A percentile compares a stretch with the other conserved stretches of the same genome.
Evolutionary conservation across 2,113 vertebrate species (phyloP).

Genomic region (Aythya baeri): DNA sequence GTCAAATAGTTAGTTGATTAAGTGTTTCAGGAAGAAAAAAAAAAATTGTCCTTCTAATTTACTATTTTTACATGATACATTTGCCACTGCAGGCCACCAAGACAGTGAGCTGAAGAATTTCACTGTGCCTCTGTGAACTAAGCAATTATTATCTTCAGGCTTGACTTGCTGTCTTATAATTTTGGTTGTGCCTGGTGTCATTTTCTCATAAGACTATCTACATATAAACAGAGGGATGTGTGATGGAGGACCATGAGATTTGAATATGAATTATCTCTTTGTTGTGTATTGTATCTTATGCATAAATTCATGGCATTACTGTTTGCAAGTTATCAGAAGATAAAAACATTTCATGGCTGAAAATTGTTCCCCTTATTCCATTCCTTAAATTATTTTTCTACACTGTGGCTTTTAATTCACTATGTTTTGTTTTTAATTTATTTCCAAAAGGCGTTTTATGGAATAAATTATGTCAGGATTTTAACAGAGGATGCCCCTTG

Average conservation of each 20-base stretch:
- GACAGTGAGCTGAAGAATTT: background rate
- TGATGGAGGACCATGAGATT: slow-evolving; percentile 56
- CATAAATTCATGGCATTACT: slow-evolving; percentile 39
- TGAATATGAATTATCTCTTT: slow-evolving; percentile 60
- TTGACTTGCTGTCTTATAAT: slow-evolving; percentile 45
- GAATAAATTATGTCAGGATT: slow-evolving; percentile 51
- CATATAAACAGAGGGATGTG: slow-evolving; percentile 51
- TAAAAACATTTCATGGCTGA: slow-evolving; percentile 68
- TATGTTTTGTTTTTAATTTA: slow-evolving; percentile 69
- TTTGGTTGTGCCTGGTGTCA: slow-evolving; percentile 54
- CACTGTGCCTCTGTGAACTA: slow-evolving; percentile 13
- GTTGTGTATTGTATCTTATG: slow-evolving; percentile 47
- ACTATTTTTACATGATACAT: slow-evolving; percentile 3
- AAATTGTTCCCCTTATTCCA: slow-evolving; percentile 65
- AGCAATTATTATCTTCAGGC: slow-evolving; percentile 55
- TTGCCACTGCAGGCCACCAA: slow-evolving; percentile 8
- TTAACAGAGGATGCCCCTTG: slow-evolving; percentile 36
- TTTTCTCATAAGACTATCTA: slow-evolving; percentile 61
- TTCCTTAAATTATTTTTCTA: slow-evolving; percentile 64
- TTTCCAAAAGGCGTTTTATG: slow-evolving; percentile 72
- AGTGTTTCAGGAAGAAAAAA: background rate
- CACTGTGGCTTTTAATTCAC: slow-evolving; percentile 47
- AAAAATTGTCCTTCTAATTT: background rate
- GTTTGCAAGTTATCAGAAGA: slow-evolving; percentile 57
- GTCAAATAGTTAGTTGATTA: background rate